Percentiles rank a stretch among this genome's conserved stretches.
Conservation (phyloP, 2,797 vertebrate genomes). For the Acanthurus tractus region DNA sequence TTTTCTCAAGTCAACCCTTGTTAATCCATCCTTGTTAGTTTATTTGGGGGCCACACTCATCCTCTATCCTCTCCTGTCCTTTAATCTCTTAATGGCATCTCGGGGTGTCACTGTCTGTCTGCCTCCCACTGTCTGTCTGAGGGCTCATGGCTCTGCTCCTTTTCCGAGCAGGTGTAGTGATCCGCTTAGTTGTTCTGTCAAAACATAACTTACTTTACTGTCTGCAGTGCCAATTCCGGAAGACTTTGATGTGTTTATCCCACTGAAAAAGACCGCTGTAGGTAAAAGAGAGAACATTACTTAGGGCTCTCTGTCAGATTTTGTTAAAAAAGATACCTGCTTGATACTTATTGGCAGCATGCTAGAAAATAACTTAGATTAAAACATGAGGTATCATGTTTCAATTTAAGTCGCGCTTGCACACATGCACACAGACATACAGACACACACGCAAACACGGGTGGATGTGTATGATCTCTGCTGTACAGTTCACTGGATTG, state of each 20-base stretch:
- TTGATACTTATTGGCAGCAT: no score
- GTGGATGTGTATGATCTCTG: not conserved
- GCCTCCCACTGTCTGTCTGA: conserved; percentile 16
- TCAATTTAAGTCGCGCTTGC: no score
- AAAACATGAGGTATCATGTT: no score
- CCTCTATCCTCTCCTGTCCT: conserved; percentile 29
- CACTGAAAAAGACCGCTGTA: conserved; percentile 1
- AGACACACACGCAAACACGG: no score
- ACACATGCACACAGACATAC: no score
- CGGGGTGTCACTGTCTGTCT: conserved; percentile 43
- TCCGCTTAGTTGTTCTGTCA: conserved; percentile 59
- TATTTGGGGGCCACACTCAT: conserved; percentile 35
- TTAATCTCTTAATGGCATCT: conserved; percentile 78
- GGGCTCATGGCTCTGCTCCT: conserved; percentile 32
- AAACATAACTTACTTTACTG: conserved; percentile 45
- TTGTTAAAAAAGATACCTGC: no score
- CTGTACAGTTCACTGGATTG: not conserved
- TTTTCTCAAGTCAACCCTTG: conserved; percentile 38
- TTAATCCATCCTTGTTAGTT: conserved; percentile 59
- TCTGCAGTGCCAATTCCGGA: conserved; percentile 14
- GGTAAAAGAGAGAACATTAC: not conserved
- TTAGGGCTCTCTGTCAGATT: not conserved
- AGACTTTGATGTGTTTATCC: conserved; percentile 31
- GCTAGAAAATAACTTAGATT: no score
- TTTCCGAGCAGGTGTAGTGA: conserved; percentile 19